Conservation (phyloP, 2,797 vertebrate genomes). For the Argya squamiceps region DNA sequence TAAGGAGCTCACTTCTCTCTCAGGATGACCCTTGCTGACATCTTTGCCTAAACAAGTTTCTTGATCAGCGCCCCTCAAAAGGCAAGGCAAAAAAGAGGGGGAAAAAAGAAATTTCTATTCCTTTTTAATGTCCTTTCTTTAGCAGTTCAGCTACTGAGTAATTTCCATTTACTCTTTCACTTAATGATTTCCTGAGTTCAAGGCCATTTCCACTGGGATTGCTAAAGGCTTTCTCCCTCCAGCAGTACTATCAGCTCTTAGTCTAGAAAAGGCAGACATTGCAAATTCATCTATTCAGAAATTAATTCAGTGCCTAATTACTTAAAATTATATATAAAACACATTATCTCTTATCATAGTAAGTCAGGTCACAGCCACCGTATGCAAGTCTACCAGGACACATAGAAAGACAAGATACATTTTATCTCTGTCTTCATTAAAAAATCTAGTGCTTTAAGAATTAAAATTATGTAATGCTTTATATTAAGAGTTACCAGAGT, state of each 20-base stretch:
- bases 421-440: not conserved
- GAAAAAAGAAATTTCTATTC: rapidly evolving
- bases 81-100: rapidly evolving
- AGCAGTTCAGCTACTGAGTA: not conserved
- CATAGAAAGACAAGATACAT: not conserved
- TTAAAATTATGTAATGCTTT: not conserved
- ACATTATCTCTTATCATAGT: not conserved
- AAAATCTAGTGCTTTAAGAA: not conserved
- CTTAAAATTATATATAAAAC: not conserved
- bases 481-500: not conserved
- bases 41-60: not conserved
- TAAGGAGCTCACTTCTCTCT: not conserved
- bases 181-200: not conserved
- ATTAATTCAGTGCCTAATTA: not conserved
- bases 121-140: not conserved
- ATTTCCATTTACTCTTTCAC: not conserved
- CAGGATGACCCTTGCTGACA: not conserved
- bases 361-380: not conserved
- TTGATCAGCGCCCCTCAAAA: not conserved
- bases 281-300: not conserved
- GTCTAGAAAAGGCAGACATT: not conserved
- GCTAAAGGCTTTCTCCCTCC: not conserved
- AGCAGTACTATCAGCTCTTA: not conserved
- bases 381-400: not conserved
- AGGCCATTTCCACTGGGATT: not conserved